These are phyloP conservation scores for Indicator indicator DNA, from an alignment of 2,113 vertebrate species.

Conservation along the genomic window DNA sequence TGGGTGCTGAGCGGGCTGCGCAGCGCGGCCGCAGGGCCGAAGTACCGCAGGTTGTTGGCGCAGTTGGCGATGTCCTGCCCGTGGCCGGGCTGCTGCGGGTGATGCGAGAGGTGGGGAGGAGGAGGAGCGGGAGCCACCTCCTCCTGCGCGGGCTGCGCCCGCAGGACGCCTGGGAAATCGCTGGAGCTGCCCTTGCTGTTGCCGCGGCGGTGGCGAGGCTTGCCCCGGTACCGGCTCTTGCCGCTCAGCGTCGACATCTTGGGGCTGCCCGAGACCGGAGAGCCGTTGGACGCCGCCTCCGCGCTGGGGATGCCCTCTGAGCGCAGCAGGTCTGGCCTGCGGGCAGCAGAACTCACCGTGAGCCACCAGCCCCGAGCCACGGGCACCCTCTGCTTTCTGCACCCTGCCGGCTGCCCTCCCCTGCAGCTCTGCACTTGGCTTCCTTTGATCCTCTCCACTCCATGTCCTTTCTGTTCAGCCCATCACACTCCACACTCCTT, in stretches of 20 bases:
- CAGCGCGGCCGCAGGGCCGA: slow-evolving; percentile 93
- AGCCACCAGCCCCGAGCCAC: background rate
- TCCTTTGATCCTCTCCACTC: background rate
- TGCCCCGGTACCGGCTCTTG: slow-evolving; percentile 92
- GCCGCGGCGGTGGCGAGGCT: slow-evolving; percentile 92
- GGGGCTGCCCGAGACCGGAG: slow-evolving; percentile 91
- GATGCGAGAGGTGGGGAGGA: background rate
- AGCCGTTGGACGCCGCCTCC: slow-evolving; percentile 84
- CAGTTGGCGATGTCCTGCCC: slow-evolving; percentile 90
- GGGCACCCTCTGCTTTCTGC: background rate
- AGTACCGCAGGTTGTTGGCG: slow-evolving; percentile 93
- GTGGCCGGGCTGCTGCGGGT: slow-evolving; percentile 54
- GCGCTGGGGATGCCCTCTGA: slow-evolving; percentile 91
- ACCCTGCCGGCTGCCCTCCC: background rate
- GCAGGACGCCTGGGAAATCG: slow-evolving; percentile 88
- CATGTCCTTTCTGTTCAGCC: background rate
- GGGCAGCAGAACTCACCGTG: background rate
- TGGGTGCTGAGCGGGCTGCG: slow-evolving; percentile 95
- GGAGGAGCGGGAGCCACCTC: slow-evolving; percentile 70
- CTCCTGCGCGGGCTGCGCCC: slow-evolving; percentile 70
- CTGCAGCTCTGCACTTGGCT: background rate
- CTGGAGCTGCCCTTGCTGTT: slow-evolving; percentile 95
- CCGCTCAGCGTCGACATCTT: slow-evolving; percentile 88
- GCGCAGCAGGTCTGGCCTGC: slow-evolving; percentile 91
- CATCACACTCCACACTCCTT: background rate